phyloP scores from a whole-genome alignment of 2,113 vertebrate species.

The Oceanites oceanicus region DNA sequence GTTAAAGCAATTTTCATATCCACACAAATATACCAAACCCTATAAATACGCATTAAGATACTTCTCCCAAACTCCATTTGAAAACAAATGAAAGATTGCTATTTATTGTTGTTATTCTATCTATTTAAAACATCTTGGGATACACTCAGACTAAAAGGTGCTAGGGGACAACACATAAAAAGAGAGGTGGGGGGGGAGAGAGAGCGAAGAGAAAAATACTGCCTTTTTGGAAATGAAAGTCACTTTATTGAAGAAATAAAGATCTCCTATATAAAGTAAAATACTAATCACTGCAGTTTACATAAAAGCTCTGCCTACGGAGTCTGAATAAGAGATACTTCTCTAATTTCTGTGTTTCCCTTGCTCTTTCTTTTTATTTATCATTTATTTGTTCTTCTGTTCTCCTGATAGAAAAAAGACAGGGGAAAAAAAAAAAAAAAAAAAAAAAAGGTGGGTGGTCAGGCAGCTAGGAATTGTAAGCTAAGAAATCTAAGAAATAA shows the following conservation, averaged over 20 bases:
- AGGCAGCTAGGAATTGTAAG: background rate
- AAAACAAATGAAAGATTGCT: background rate
- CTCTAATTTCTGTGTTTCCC: background rate
- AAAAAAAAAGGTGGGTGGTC: background rate
- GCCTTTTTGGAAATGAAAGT: background rate
- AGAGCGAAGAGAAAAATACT: background rate
- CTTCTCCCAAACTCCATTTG: background rate
- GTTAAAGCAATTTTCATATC: slow-evolving; percentile 13
- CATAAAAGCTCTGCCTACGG: background rate
- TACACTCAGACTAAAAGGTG: background rate
- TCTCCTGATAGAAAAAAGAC: background rate
- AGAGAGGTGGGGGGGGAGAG: background rate
- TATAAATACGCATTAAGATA: background rate
- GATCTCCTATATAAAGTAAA: background rate
- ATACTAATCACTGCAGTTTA: background rate
- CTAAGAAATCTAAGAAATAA: background rate
- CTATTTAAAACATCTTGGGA: background rate
- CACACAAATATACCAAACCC: background rate
- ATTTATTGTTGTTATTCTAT: background rate
- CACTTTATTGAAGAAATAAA: slow-evolving; percentile 42
- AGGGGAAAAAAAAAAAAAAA: background rate
- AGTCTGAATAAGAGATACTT: background rate
- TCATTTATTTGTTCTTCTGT: background rate
- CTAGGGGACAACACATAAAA: background rate
- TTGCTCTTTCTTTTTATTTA: background rate